Evolutionary conservation across 2,113 vertebrate species (phyloP).

Genomic region (Cavia porcellus): DNA sequence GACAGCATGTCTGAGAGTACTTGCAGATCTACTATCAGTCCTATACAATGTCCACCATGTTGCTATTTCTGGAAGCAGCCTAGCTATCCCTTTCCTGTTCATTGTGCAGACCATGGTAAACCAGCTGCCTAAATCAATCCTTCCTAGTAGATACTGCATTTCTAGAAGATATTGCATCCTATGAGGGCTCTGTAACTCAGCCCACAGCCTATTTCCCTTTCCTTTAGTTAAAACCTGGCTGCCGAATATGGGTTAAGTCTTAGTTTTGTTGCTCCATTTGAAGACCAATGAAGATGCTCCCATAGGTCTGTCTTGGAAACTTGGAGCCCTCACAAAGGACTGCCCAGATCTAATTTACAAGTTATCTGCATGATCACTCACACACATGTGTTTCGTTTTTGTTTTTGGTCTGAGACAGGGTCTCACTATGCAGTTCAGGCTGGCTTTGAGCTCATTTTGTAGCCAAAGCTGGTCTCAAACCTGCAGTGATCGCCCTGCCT

Average conservation of each 20-base stretch:
- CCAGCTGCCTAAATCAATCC: background rate
- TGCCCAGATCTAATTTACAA: conserved; percentile 28
- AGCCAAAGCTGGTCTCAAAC: too few species aligned
- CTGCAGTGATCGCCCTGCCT: too few species aligned
- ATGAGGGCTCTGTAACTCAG: background rate
- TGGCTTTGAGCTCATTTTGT: too few species aligned
- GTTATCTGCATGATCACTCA: background rate
- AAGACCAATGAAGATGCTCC: background rate
- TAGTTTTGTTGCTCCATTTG: background rate
- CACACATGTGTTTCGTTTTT: too few species aligned
- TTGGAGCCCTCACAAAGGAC: background rate
- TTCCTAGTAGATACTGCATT: background rate
- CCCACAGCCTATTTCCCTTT: background rate
- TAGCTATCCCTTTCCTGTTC: background rate
- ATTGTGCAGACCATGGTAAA: background rate
- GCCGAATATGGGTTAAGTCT: background rate
- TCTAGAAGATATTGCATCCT: background rate
- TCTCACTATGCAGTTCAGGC: too few species aligned
- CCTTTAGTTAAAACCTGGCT: background rate
- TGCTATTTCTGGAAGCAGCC: conserved; percentile 38
- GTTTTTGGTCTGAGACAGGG: too few species aligned
- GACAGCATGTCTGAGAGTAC: background rate
- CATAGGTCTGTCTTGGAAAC: background rate
- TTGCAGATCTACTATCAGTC: background rate
- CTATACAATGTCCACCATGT: background rate